These are phyloP conservation scores for Micrasema minimum DNA, from an alignment of 1,140 invertebrate species.

Conservation along the genomic window DNA sequence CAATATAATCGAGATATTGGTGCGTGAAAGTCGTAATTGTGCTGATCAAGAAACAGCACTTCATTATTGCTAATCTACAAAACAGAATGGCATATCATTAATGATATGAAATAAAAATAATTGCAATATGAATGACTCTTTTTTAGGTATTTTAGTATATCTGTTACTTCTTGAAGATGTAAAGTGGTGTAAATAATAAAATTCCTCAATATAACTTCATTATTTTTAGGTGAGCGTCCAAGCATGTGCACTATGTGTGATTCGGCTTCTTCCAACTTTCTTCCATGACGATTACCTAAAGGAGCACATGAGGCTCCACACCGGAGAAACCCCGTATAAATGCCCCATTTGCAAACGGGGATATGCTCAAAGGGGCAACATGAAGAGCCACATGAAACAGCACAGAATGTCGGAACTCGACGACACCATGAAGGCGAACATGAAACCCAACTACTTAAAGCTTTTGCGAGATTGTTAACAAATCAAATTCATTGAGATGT, in stretches of 20 bases:
- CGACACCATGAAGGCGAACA: constrained; percentile 57
- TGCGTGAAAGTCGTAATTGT: too few species aligned
- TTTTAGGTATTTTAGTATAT: too few species aligned
- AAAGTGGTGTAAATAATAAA: too few species aligned
- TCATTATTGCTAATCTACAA: too few species aligned
- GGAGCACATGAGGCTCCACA: constrained; percentile 77
- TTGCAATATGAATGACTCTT: too few species aligned
- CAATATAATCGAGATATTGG: too few species aligned
- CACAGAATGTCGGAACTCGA: constrained; percentile 62
- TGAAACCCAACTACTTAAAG: constrained; percentile 63
- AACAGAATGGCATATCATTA: too few species aligned
- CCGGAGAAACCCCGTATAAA: constrained; percentile 79
- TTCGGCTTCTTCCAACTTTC: constrained; percentile 60
- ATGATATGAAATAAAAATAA: too few species aligned
- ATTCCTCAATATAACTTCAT: too few species aligned
- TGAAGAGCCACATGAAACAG: constrained; percentile 66
- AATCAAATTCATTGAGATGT: neutral
- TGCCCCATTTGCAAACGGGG: constrained; percentile 76
- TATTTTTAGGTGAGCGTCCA: constrained; percentile 62
- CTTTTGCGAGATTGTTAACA: constrained; percentile 55
- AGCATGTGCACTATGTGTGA: constrained; percentile 61
- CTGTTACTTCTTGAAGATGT: too few species aligned
- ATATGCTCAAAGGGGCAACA: constrained; percentile 71
- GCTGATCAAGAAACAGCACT: too few species aligned
- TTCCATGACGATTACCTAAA: constrained; percentile 66